Percentiles rank a stretch among this genome's conserved stretches.
These are phyloP conservation scores for Dryobates pubescens DNA, from an alignment of 2,797 vertebrate species.

Conservation along the genomic window DNA sequence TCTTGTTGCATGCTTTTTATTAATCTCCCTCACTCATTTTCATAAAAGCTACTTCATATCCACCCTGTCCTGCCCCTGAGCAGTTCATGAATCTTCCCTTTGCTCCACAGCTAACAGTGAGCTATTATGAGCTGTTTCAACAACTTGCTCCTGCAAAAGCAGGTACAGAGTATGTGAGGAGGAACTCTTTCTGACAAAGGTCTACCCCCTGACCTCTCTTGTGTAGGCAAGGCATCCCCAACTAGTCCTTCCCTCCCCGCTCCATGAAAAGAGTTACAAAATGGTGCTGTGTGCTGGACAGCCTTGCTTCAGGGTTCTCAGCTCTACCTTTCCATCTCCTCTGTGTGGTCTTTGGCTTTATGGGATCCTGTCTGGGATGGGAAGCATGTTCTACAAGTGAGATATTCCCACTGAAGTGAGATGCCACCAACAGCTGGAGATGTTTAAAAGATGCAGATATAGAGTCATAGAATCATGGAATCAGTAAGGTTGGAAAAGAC, in stretches of 20 bases:
- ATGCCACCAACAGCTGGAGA: background rate
- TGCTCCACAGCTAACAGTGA: background rate
- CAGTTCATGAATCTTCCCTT: background rate
- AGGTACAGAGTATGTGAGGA: background rate
- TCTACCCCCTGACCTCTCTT: background rate
- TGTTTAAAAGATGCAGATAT: no score
- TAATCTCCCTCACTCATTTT: background rate
- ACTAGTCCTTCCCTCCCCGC: background rate
- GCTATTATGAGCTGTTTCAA: background rate
- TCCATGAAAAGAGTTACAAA: background rate
- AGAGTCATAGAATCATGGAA: no score
- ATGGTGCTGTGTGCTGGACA: background rate
- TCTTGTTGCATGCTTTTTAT: background rate
- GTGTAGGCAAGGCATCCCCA: background rate
- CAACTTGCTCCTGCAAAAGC: background rate
- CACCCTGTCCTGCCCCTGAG: background rate
- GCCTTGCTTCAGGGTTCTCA: background rate
- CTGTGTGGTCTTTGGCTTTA: fast-evolving
- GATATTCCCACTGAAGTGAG: background rate
- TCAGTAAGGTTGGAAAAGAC: no score
- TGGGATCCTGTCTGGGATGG: fast-evolving
- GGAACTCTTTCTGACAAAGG: background rate
- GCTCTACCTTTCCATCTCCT: background rate
- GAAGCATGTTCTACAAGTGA: background rate
- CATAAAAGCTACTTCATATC: background rate